These are phyloP conservation scores for Himalopsyche phryganea DNA, from an alignment of 1,140 invertebrate genomes.

Conservation along the genomic window DNA sequence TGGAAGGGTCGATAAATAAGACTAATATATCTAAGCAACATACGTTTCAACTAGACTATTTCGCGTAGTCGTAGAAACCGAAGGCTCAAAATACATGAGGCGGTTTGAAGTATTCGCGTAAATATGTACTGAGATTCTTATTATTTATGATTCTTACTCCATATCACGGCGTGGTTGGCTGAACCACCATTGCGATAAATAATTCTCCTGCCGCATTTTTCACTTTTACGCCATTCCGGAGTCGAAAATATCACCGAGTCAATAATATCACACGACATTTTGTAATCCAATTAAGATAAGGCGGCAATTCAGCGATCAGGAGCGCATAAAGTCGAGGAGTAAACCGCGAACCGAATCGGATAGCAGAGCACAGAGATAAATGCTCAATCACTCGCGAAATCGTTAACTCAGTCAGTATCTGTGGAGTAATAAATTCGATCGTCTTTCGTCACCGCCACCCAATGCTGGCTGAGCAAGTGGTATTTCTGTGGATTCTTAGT, in stretches of 20 bases:
- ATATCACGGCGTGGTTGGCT: no score
- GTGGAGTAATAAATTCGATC: constrained; percentile 26
- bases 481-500: no score
- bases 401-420: constrained; percentile 26
- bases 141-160: no score
- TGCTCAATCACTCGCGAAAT: constrained; percentile 35
- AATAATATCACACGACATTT: neutral
- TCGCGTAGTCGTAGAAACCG: no score
- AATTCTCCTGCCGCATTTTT: neutral
- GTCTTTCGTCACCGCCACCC: constrained; percentile 16
- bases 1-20: no score
- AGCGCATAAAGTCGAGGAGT: constrained; percentile 2
- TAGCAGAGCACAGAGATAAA: constrained; percentile 25
- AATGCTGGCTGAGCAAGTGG: neutral
- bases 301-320: neutral
- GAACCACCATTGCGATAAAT: no score
- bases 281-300: neutral
- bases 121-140: no score
- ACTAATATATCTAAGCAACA: no score
- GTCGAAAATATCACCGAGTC: neutral
- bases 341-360: neutral
- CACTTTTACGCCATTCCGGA: no score
- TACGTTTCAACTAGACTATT: no score
- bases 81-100: no score
- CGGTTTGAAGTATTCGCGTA: no score